phyloP scores from a whole-genome alignment of 2,888 invertebrate species.

The Caenorhabditis wallacei region DNA sequence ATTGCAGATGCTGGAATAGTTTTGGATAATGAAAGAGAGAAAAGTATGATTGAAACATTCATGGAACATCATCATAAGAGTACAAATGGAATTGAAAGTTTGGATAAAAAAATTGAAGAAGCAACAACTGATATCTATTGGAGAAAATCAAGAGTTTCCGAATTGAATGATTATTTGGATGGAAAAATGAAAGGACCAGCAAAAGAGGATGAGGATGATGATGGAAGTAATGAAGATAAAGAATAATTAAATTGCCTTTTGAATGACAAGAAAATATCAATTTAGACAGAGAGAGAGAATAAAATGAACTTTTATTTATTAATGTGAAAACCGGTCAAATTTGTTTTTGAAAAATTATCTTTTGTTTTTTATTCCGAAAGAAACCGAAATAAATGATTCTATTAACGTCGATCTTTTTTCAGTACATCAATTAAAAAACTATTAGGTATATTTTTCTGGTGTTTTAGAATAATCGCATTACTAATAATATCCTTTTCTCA shows the following conservation, averaged over 20 bases:
- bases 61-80: constrained; percentile 62
- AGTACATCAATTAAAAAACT: too few species aligned
- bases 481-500: too few species aligned
- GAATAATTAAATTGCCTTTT: constrained; percentile 8
- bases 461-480: too few species aligned
- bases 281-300: constrained; percentile 4
- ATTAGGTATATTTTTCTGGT: too few species aligned
- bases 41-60: constrained; percentile 58
- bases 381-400: neutral
- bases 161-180: constrained; percentile 60
- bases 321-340: constrained; percentile 52
- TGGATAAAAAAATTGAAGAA: constrained; percentile 62
- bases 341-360: neutral
- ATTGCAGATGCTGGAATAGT: constrained; percentile 54
- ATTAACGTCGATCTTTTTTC: too few species aligned
- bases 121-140: constrained; percentile 64
- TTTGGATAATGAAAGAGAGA: constrained; percentile 59
- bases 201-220: constrained; percentile 49
- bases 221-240: constrained; percentile 42
- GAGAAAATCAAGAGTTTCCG: constrained; percentile 48
- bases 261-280: neutral
- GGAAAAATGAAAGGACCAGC: constrained; percentile 62
- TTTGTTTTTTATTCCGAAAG: neutral
- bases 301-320: constrained; percentile 56
- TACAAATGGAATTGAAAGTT: constrained; percentile 47